These are phyloP conservation scores for Cyprinodon brontotheroides DNA, from an alignment of 2,113 vertebrate species.

Conservation along the genomic window DNA sequence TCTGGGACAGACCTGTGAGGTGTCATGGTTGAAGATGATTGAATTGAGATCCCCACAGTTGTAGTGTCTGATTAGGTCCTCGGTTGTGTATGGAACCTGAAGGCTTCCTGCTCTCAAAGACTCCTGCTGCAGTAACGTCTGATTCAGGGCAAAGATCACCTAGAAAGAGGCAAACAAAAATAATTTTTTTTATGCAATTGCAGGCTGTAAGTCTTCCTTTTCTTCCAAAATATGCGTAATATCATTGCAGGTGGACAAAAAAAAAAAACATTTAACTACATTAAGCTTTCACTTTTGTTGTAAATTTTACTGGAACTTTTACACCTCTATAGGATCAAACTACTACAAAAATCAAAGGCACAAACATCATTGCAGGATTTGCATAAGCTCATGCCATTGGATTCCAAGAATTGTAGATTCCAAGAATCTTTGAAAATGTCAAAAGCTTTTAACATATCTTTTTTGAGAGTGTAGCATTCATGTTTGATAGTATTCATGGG, in stretches of 20 bases:
- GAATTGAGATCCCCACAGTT: constrained; percentile 91
- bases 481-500: neutral
- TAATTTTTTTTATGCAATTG: neutral
- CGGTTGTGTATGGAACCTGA: constrained; percentile 84
- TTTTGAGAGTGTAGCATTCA: constrained; percentile 8
- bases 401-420: too few relatives aligned
- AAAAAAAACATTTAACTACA: neutral
- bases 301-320: too few relatives aligned
- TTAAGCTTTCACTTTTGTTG: neutral
- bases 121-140: constrained; percentile 89
- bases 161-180: constrained; percentile 42
- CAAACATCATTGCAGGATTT: neutral
- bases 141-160: constrained; percentile 91
- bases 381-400: neutral
- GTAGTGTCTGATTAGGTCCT: constrained; percentile 90
- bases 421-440: too few relatives aligned
- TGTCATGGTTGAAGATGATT: constrained; percentile 88
- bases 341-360: too few relatives aligned
- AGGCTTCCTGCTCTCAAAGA: constrained; percentile 84
- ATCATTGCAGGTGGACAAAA: neutral
- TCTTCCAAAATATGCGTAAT: neutral
- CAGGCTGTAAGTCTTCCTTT: neutral
- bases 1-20: constrained; percentile 81
- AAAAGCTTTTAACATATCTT: constrained; percentile 12
- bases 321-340: too few relatives aligned